phyloP scores from a whole-genome alignment of 2,888 invertebrate species.

The Sphecodes monilicornis region DNA sequence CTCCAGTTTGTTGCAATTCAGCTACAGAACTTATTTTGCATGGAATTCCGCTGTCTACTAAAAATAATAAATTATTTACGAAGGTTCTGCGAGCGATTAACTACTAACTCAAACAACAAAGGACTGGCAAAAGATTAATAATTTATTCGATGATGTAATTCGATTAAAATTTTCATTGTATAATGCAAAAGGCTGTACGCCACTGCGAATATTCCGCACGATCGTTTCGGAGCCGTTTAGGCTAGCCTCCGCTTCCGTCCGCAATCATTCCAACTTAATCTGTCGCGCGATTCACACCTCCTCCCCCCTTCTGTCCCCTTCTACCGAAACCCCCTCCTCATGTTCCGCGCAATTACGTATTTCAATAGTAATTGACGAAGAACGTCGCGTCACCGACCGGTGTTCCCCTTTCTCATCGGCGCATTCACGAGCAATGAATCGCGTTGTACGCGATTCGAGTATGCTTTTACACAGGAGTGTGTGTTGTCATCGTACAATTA shows the following conservation, averaged over 20 bases:
- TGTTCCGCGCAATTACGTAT: slow-evolving; percentile 33
- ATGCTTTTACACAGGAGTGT: not conserved
- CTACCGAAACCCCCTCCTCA: too few relatives aligned
- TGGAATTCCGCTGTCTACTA: too few relatives aligned
- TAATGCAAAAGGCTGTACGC: not conserved
- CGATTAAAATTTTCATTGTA: not conserved
- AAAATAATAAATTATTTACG: too few relatives aligned
- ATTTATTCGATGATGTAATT: not conserved
- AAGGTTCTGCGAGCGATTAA: too few relatives aligned
- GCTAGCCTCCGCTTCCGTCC: slow-evolving; percentile 11
- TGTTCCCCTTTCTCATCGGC: slow-evolving; percentile 53
- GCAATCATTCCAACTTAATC: slow-evolving; percentile 8
- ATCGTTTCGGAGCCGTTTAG: not conserved
- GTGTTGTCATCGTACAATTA: slow-evolving; percentile 33
- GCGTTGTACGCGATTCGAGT: slow-evolving; percentile 21
- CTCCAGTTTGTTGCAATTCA: too few relatives aligned
- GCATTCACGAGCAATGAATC: not conserved
- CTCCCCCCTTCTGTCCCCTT: not conserved
- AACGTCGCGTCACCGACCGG: slow-evolving; percentile 54
- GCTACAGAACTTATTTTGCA: too few relatives aligned
- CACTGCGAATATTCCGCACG: not conserved
- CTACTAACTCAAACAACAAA: too few relatives aligned
- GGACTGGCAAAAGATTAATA: too few relatives aligned
- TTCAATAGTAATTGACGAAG: slow-evolving; percentile 47
- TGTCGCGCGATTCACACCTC: slow-evolving; percentile 11